Evolutionary conservation across 2,888 invertebrate genomes (phyloP).

Genomic region (Agrotis clavis): DNA sequence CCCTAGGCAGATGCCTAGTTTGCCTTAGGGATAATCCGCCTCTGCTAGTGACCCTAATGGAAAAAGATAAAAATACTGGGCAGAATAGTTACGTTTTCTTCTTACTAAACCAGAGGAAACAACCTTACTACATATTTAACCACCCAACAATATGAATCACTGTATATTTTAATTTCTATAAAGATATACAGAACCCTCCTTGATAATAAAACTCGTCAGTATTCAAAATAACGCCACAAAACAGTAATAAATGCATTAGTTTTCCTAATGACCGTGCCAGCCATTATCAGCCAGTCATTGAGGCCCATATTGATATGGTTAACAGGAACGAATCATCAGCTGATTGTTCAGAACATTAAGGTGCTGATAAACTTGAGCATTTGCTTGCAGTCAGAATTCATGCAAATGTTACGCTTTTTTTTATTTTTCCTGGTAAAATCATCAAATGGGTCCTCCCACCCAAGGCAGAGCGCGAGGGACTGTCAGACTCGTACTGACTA

Average conservation of each 20-base stretch:
- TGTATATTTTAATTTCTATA: background rate
- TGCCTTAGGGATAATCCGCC: no score
- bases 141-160: background rate
- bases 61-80: no score
- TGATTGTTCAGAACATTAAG: slow-evolving; percentile 14
- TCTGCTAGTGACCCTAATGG: no score
- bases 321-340: background rate
- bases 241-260: slow-evolving; percentile 23
- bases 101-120: background rate
- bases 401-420: no score
- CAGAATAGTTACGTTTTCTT: no score
- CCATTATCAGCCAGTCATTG: slow-evolving; percentile 33
- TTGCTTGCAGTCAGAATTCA: no score
- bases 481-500: no score
- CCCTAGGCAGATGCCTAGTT: no score
- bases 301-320: slow-evolving; percentile 11
- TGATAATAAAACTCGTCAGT: background rate
- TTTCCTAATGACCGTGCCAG: slow-evolving; percentile 9
- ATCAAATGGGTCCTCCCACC: no score
- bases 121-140: background rate
- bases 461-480: no score
- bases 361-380: no score
- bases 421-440: no score
- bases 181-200: slow-evolving; percentile 21
- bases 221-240: slow-evolving; percentile 15